Evolutionary conservation across 2,888 invertebrate genomes (phyloP).

Genomic region (Drosophila anceps): DNA sequence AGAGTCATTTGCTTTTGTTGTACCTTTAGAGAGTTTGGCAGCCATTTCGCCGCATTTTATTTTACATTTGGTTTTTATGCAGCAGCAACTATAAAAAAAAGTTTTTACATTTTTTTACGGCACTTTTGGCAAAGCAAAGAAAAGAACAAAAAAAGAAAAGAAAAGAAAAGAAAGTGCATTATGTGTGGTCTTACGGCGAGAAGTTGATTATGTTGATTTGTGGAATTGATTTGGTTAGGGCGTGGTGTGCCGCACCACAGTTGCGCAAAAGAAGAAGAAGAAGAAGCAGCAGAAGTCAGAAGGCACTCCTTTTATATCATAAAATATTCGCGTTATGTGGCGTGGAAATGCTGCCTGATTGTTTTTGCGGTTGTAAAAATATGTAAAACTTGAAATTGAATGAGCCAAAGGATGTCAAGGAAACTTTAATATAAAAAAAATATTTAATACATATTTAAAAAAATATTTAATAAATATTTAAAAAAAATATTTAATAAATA

Average conservation of each 20-base stretch:
- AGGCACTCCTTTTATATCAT: conserved; percentile 50
- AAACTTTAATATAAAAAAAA: not conserved
- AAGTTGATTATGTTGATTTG: conserved; percentile 82
- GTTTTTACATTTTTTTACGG: conserved; percentile 80
- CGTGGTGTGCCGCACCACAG: not conserved
- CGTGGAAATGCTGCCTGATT: conserved; percentile 49
- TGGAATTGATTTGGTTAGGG: conserved; percentile 69
- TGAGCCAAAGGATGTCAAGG: conserved; percentile 2
- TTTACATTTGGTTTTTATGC: conserved; percentile 72
- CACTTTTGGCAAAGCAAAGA: conserved; percentile 56
- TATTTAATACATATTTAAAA: no score
- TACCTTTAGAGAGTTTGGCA: conserved; percentile 44
- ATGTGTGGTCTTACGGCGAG: conserved; percentile 72
- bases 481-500: no score
- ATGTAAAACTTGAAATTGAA: conserved; percentile 51
- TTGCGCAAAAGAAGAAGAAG: not conserved
- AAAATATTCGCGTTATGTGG: conserved; percentile 73
- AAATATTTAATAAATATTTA: not conserved
- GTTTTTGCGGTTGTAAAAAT: conserved; percentile 61
- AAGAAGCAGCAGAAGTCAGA: conserved; percentile 7
- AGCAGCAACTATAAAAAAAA: conserved; percentile 73
- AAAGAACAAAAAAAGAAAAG: conserved; percentile 20
- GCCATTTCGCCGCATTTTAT: conserved; percentile 70
- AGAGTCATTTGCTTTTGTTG: conserved; percentile 56
- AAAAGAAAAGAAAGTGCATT: conserved; percentile 70